phyloP scores from a whole-genome alignment of 1,140 invertebrate genomes.

The Galleria mellonella region DNA sequence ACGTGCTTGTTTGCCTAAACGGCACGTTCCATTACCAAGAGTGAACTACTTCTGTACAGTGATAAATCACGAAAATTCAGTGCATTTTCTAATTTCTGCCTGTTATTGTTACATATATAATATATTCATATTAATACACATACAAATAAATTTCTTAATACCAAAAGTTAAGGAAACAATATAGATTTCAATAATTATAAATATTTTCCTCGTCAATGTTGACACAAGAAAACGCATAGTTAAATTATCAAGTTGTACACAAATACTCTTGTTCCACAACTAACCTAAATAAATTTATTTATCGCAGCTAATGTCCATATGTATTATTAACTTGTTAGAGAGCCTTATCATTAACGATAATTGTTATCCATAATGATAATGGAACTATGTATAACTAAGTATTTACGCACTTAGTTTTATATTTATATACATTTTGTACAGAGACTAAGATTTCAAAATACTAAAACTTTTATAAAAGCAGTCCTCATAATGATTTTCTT shows the following conservation, averaged over 20 bases:
- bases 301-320: conserved; percentile 25
- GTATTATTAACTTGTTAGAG: conserved; percentile 25
- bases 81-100: too few species aligned
- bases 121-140: too few species aligned
- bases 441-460: background rate
- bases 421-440: too few species aligned
- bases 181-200: too few species aligned
- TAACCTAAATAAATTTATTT: conserved; percentile 40
- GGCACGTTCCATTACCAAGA: conserved; percentile 17
- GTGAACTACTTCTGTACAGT: background rate
- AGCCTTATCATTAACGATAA: conserved; percentile 18
- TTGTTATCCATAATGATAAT: background rate
- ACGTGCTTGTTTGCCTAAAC: conserved; percentile 43
- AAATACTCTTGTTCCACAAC: conserved; percentile 12
- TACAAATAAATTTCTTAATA: too few species aligned
- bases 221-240: too few species aligned
- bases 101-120: too few species aligned
- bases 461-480: background rate
- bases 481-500: background rate
- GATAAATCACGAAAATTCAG: conserved; percentile 3
- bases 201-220: too few species aligned
- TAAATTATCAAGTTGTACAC: too few species aligned
- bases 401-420: too few species aligned
- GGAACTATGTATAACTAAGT: too few species aligned
- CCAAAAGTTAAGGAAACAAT: too few species aligned